A percentile compares a stretch with the other conserved stretches of the same genome.
Conservation (phyloP, 2,113 vertebrate genomes). For the Pterocles gutturalis region DNA sequence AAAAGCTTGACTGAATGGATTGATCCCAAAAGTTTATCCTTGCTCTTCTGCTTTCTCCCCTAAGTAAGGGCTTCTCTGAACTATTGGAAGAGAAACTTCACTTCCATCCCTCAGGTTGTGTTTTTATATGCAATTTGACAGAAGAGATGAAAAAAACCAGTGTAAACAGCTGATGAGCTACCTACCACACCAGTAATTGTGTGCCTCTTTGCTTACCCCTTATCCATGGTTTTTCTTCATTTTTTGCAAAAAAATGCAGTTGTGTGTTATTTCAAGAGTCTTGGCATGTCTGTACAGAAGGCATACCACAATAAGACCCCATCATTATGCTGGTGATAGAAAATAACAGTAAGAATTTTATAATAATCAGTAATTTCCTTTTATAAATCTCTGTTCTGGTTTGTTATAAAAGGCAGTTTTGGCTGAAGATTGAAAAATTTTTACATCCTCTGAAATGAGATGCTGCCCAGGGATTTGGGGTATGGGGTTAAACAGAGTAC, state of each 20-base stretch:
- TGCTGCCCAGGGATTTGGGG: not conserved
- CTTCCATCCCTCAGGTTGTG: not conserved
- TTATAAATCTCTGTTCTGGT: constrained; percentile 34
- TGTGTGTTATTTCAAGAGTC: not conserved
- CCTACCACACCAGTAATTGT: not conserved
- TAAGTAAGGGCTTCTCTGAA: not conserved
- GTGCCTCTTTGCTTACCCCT: not conserved
- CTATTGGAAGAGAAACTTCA: not conserved
- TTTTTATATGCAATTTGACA: not conserved
- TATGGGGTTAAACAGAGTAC: not conserved
- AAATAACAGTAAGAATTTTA: constrained; percentile 26
- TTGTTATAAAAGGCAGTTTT: constrained; percentile 30
- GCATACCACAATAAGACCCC: constrained; percentile 29
- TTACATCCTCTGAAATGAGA: not conserved
- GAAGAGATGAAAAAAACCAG: not conserved
- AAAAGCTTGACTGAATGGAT: not conserved
- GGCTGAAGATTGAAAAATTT: not conserved
- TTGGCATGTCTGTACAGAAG: not conserved
- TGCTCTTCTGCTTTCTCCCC: not conserved
- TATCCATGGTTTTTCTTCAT: not conserved
- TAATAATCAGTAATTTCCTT: constrained; percentile 19
- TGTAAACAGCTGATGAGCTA: not conserved
- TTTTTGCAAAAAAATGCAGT: not conserved
- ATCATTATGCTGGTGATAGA: constrained; percentile 44
- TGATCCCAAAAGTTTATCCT: not conserved